Evolutionary conservation across 2,888 invertebrate genomes (phyloP).

Genomic region (Patella caerulea): DNA sequence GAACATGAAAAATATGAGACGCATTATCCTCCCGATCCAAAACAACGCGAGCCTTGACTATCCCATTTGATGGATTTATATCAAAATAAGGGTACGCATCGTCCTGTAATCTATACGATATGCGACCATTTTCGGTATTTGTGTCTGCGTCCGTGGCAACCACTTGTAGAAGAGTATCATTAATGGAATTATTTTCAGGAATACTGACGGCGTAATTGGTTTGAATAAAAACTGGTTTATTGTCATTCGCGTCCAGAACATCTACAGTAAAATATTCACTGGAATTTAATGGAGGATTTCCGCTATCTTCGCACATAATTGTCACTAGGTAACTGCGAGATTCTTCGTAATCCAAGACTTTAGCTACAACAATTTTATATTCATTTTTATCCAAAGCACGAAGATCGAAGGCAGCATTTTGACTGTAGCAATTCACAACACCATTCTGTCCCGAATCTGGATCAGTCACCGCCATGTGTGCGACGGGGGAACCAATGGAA

Average conservation of each 20-base stretch:
- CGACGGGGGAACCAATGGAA: conserved; percentile 57
- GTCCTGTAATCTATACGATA: conserved; percentile 46
- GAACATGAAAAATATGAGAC: conserved; percentile 50
- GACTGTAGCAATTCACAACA: conserved; percentile 45
- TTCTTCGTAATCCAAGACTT: conserved; percentile 58
- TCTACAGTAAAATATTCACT: conserved; percentile 52
- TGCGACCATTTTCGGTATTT: conserved; percentile 41
- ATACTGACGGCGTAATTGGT: conserved; percentile 47
- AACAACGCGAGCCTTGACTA: conserved; percentile 45
- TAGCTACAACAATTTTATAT: conserved; percentile 55
- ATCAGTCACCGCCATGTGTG: conserved; percentile 61
- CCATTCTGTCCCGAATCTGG: conserved; percentile 60
- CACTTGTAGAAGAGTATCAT: conserved; percentile 55
- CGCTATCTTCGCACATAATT: conserved; percentile 63
- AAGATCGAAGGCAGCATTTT: conserved; percentile 43
- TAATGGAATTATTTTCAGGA: conserved; percentile 59
- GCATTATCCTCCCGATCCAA: conserved; percentile 55
- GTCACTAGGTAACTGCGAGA: conserved; percentile 49
- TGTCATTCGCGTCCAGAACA: conserved; percentile 67
- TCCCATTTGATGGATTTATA: conserved; percentile 50
- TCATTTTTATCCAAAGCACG: conserved; percentile 50
- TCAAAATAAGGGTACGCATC: conserved; percentile 47
- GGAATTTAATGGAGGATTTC: conserved; percentile 53
- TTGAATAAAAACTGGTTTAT: conserved; percentile 55
- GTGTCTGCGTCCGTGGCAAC: conserved; percentile 59